These are phyloP conservation scores for Hippocampus kuda DNA, from an alignment of 2,797 vertebrate genomes.

Conservation along the genomic window DNA sequence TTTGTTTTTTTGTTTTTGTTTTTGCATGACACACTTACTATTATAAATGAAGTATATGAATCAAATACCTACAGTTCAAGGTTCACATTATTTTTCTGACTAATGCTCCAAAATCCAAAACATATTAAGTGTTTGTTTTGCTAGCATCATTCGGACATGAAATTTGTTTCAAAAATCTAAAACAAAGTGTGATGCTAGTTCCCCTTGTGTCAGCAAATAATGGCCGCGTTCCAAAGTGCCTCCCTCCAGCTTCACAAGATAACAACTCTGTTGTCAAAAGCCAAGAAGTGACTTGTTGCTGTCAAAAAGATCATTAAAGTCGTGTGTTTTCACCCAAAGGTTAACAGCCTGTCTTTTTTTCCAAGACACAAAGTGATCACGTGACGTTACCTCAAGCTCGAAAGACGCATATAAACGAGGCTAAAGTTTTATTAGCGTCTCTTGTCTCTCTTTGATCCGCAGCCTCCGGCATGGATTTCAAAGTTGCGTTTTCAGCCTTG, in stretches of 20 bases:
- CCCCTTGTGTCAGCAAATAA: background rate
- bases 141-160: too few species aligned
- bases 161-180: background rate
- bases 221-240: slow-evolving; percentile 7
- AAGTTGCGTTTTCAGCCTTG: slow-evolving; percentile 53
- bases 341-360: slow-evolving; percentile 5
- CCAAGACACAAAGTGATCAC: background rate
- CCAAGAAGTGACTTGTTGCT: slow-evolving; percentile 4
- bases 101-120: background rate
- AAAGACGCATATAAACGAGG: slow-evolving; percentile 9
- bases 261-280: slow-evolving; percentile 6
- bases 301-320: slow-evolving; percentile 13
- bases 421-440: background rate
- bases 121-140: too few species aligned
- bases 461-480: slow-evolving; percentile 56
- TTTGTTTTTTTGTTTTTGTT: too few species aligned
- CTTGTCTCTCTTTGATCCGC: slow-evolving; percentile 21
- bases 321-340: slow-evolving; percentile 8
- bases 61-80: background rate
- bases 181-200: background rate
- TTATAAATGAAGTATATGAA: too few species aligned
- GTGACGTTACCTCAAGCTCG: slow-evolving; percentile 23
- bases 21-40: too few species aligned
- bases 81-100: background rate
- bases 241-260: slow-evolving; percentile 25